Base-by-base conservation (phyloP, 2,113 vertebrate genomes). In the Spea multiplicata region DNA sequence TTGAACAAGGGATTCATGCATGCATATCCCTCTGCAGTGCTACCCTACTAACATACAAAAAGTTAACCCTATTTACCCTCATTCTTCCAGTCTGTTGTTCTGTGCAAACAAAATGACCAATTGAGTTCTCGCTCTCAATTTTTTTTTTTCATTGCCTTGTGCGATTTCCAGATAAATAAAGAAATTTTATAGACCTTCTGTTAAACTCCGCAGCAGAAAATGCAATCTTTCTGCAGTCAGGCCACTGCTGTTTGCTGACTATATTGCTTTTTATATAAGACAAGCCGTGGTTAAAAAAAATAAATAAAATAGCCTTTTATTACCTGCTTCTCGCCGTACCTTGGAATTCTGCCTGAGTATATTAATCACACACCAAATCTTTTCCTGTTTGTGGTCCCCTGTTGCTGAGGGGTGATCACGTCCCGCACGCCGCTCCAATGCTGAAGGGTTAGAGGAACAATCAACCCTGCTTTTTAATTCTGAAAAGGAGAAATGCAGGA, bases 221-320 rank as follows among this genome's bases (percentile, higher is more conserved):
- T 70, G 69, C 71, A 86, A 85, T 88, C 85, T 81, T 82, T 87
- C 81, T 76, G 50, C 17, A 45, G 49, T 44, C 90, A 90, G 89
- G 88, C 88, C 87, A 86, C 85, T 78, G 84, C 84, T 81, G 88
- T 84, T 86, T 87, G 86, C 89, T 90, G 90, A 90, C 90, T 91
- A 88, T 83, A 88, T 88, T 90, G 88, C 87, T 90, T 88, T 59
- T 85, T 86, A 86, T 88, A 85, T 87, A 87, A 88, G 90, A 90
- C 89, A 88, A 83, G 85, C 74, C 84, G 86, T 83, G 85, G 55
- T 59, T 59, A 85, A 86, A 81, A 87, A 91, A 89, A 84, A 59
- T 59, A 59, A 12, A 59, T 59, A 59, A 77, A 77, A 77, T 62
- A 62, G 59, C 66, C 75, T 77, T 77, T 79, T 79, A 79, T 79